Evolutionary conservation across 1,140 invertebrate species (phyloP), one percentile per base, ranked within the genome.

Genomic region (Camponotus floridanus): DNA sequence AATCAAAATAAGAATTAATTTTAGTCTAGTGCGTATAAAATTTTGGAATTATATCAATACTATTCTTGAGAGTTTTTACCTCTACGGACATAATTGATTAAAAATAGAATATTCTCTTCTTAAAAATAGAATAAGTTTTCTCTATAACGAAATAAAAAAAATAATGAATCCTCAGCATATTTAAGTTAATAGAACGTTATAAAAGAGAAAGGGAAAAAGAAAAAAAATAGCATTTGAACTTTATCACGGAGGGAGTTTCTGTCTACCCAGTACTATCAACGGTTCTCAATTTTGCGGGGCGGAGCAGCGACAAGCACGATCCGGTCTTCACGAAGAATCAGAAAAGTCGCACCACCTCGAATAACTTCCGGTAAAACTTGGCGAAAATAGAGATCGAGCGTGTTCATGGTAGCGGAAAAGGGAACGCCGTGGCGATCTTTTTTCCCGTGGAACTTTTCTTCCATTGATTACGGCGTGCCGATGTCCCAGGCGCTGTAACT

Each of bases 341-440:
- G 73, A 81, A 73, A 81, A 81, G 79, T 81, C 81, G 71, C 81
- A 55, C 81, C 70, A 85, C 57, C 73, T 55, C 81, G 81, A 59
- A 76, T 73, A 85, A 76, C 81, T 85, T 85, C 81, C 81, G 81
- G 81, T 76, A 76, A 85, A 91, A 92, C 88, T 92, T 90, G 18
- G 90, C 85, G 90, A 91, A 91, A 91, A 92, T 88, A 70, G 87
- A 71, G 88, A 81, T 87, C 87, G 86, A 86, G 88, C 85, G 86
- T 88, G 86, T 87, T 88, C 91, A 87, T 88, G 88, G 90, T 90
- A 91, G 89, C 88, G 88, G 91, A 89, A 92, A 91, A 91, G 67
- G 59, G 81, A 85, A 85, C 70, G 61, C 81, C 81, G 70, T 74
- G 73, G 70, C 73, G 81, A 85, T 85, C 81, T 64, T 85, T 78